A percentile compares a stretch with the other conserved stretches of the same genome.
Evolutionary conservation across 1,140 invertebrate genomes (phyloP).

Genomic region (Apolygus lucorum): DNA sequence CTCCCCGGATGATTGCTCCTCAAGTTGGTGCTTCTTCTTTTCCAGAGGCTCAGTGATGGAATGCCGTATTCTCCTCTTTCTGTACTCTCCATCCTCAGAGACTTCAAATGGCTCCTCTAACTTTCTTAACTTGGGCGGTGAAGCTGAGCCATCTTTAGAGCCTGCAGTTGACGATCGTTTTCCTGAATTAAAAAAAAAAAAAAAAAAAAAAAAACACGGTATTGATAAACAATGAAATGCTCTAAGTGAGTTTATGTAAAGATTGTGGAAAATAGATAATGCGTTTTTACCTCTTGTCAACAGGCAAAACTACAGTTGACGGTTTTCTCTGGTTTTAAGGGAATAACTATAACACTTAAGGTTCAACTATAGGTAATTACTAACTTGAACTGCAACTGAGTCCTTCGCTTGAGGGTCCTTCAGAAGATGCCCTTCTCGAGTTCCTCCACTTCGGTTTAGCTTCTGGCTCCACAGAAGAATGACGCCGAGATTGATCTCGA

Average conservation of each 20-base stretch:
- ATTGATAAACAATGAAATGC: too few relatives aligned
- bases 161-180: background rate
- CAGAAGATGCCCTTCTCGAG: background rate
- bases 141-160: background rate
- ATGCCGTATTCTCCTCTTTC: background rate
- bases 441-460: background rate
- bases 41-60: constrained; percentile 3
- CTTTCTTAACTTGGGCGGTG: background rate
- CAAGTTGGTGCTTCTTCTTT: constrained; percentile 3
- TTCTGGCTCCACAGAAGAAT: background rate
- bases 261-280: too few relatives aligned
- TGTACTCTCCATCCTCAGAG: background rate
- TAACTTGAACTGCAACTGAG: too few relatives aligned
- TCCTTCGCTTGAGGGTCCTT: background rate
- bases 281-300: too few relatives aligned
- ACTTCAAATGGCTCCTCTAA: background rate
- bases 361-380: too few relatives aligned
- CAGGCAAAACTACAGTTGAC: too few relatives aligned
- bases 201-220: too few relatives aligned
- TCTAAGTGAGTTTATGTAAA: too few relatives aligned
- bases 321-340: too few relatives aligned
- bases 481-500: too few relatives aligned
- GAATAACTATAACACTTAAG: too few relatives aligned
- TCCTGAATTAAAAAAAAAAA: too few relatives aligned
- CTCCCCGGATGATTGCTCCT: background rate